A percentile compares a stretch with the other conserved stretches of the same genome.
Conservation (phyloP, 2,888 invertebrate species). For the Dolomedes plantarius region DNA sequence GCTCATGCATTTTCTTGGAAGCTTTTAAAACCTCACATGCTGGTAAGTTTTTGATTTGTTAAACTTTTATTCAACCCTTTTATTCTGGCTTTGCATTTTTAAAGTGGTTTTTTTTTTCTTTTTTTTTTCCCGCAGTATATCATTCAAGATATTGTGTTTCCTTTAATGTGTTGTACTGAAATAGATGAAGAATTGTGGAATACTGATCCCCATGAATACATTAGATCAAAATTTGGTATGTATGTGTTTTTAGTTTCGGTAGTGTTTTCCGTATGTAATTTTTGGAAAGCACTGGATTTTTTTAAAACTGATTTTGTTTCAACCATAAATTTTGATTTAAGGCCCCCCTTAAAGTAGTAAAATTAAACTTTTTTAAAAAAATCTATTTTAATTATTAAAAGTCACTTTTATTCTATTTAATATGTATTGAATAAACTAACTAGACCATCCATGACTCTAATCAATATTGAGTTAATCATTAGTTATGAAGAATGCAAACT, state of each 20-base stretch:
- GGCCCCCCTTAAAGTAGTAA: too few relatives aligned
- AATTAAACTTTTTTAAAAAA: too few relatives aligned
- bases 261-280: too few relatives aligned
- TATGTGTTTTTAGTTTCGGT: conserved; percentile 29
- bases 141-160: conserved; percentile 95
- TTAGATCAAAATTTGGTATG: conserved; percentile 95
- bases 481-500: too few relatives aligned
- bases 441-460: too few relatives aligned
- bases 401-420: too few relatives aligned
- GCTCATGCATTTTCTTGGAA: conserved; percentile 97
- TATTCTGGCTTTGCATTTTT: neutral
- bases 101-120: neutral
- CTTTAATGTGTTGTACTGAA: conserved; percentile 95
- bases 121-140: conserved; percentile 82
- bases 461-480: too few relatives aligned
- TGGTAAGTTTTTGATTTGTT: conserved; percentile 76
- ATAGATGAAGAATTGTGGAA: conserved; percentile 97
- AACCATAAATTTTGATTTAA: too few relatives aligned
- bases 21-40: conserved; percentile 95
- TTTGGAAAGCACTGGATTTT: too few relatives aligned
- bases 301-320: too few relatives aligned
- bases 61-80: conserved; percentile 66
- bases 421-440: too few relatives aligned
- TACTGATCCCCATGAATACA: conserved; percentile 97
- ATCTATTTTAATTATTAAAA: too few relatives aligned